Base-by-base conservation (phyloP, 2,113 vertebrate species). In the Suncus etruscus region DNA sequence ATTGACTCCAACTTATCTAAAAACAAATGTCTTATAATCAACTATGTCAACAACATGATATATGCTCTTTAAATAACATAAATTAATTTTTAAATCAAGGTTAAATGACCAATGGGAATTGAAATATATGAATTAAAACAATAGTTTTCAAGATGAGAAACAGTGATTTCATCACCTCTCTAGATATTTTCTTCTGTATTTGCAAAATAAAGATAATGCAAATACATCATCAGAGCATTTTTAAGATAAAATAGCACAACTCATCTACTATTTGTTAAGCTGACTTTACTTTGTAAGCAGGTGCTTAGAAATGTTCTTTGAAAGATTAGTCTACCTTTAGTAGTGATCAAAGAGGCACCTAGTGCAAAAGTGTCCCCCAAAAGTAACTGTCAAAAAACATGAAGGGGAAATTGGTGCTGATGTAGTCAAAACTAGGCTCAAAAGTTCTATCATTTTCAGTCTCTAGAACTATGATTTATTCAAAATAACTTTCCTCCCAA, bases 401-500 rank as follows among this genome's bases (percentile, higher is more conserved):
- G 11, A 74, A 72, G 29, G 18, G 8, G 29, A 78, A 75, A 27
- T n/a, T 82, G 25, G n/a, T 15, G 6, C n/a, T 75, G 32, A 66
- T n/a, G 24, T 15, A 32, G 29, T 32, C 78, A 65, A 79, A 89
- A 45, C 31, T 16, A 94, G 29, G 78, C 18, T 80, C 31, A 78
- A 51, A 93, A 74, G n/a, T 91, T 85, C 66, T 51, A 32, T 31
- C 20, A 50, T 87, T 78, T 58, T 79, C 48, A 66, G 24, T 76
- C 72, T 25, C 31, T 72, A 61, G 27, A 8, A 86, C n/a, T 48
- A 29, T 50, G 31, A 45, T 87, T 88, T 77, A 91, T 83, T 87
- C 79, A 63, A 81, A 92, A 87, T 66, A 88, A 85, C 75, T 75
- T 83, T 90, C 81, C 86, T 94, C 27, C 63, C 39, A 11, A 24